Base-by-base conservation (phyloP, 92 coral and sea anemone species). In the Heteractis magnifica region DNA sequence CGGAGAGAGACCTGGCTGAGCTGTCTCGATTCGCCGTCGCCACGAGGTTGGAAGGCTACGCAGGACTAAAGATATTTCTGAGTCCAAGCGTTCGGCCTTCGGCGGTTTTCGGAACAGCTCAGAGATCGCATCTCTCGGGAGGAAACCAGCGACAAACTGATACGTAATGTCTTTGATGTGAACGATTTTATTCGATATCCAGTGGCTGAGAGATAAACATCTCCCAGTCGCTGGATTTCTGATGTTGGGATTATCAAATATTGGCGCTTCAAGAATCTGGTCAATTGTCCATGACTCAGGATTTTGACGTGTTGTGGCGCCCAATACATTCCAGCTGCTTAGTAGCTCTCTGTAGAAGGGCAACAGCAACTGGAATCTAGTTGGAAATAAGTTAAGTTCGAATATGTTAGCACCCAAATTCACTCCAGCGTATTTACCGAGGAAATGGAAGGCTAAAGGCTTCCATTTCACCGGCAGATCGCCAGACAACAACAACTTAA, bases 221-320 rank as follows among this genome's bases (percentile, higher is more conserved):
- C 58, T 50, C 12, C 78, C 78, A 6, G 53, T 26, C 8, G 7
- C 8, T 26, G 18, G 4, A 74, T 74, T 18, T 74, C 6, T 51
- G 20, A 76, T 76, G 21, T 41, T 9, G 15, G 79, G 79, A 76
- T 76, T 76, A 76, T 76, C 79, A 52, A 76, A 76, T 20, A 76
- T 16, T 2, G 79, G 79, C 11, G 79, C 8, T 48, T 8, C 18
- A 14, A 21, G 55, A 75, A 75, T 8, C 52, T 34, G 55, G n/a
- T 75, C 79, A 75, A 75, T 5, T 2, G n/a, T n/a, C n/a, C n/a
- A n/a, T n/a, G n/a, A n/a, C n/a, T n/a, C n/a, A n/a, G n/a, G n/a
- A n/a, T n/a, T n/a, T n/a, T n/a, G n/a, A n/a, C n/a, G n/a, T n/a
- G n/a, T n/a, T n/a, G n/a, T n/a, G n/a, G n/a, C n/a, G 6, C 8